These are phyloP conservation scores for Amphipoea lucens DNA, from an alignment of 2,888 invertebrate genomes.

Conservation along the genomic window DNA sequence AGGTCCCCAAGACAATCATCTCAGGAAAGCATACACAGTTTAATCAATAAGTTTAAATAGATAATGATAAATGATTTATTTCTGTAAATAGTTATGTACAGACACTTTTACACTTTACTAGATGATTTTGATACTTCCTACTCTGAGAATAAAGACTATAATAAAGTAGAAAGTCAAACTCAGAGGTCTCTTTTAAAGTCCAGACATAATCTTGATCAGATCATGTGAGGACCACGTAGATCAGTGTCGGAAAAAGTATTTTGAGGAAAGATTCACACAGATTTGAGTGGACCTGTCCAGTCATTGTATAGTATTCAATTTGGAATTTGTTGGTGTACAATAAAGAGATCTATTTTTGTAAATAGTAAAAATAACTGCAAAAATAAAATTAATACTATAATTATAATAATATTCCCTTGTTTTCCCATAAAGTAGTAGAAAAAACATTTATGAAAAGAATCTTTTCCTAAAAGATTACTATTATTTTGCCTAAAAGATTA, in stretches of 20 bases:
- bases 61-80: background rate
- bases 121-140: too few species aligned
- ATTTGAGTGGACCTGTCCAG: background rate
- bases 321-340: background rate
- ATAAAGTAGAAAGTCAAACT: background rate
- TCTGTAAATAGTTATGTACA: background rate
- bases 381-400: too few species aligned
- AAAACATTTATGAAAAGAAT: background rate
- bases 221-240: background rate
- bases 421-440: too few species aligned
- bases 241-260: background rate
- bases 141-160: too few species aligned
- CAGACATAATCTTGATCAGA: background rate
- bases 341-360: background rate
- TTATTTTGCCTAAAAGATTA: background rate
- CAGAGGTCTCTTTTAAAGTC: background rate
- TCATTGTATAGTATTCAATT: background rate
- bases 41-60: background rate
- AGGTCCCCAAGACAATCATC: too few species aligned
- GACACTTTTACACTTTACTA: background rate
- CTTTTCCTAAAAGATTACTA: too few species aligned
- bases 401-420: too few species aligned
- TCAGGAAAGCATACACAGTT: background rate
- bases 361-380: background rate
- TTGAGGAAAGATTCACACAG: background rate